Percentiles rank a stretch among this genome's conserved stretches.
Evolutionary conservation across 2,888 invertebrate species (phyloP).

Genomic region (Girardia tigrina): DNA sequence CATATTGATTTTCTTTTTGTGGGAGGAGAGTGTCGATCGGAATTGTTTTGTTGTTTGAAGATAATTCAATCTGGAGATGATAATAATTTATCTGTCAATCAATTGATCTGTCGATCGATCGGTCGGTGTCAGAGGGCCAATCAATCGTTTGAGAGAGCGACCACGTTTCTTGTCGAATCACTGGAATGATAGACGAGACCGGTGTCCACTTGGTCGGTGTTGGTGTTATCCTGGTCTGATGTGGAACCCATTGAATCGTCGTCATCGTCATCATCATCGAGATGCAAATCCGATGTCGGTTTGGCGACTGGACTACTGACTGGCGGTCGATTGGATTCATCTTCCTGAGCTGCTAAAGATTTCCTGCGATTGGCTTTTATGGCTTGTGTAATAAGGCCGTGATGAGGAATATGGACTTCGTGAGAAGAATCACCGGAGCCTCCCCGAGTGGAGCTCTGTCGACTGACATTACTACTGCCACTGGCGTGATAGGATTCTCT

Average conservation of each 20-base stretch:
- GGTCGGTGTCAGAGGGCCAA: too few relatives aligned
- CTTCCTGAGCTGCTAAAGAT: neutral
- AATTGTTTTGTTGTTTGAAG: too few relatives aligned
- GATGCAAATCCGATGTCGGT: constrained; percentile 2
- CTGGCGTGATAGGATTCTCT: neutral
- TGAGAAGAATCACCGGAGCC: constrained; percentile 18
- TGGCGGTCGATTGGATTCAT: neutral
- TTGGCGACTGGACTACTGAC: constrained; percentile 20
- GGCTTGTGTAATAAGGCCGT: constrained; percentile 3
- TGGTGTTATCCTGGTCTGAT: neutral
- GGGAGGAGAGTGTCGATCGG: too few relatives aligned
- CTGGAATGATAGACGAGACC: neutral
- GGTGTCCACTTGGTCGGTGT: neutral
- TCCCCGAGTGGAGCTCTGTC: neutral
- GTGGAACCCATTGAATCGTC: neutral
- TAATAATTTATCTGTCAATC: too few relatives aligned
- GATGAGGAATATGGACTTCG: constrained; percentile 13
- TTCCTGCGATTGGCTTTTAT: constrained; percentile 9
- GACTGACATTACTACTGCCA: constrained; percentile 17
- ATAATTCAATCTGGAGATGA: too few relatives aligned
- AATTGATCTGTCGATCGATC: too few relatives aligned
- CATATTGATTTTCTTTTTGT: too few relatives aligned
- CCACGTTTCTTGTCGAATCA: neutral
- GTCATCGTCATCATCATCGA: constrained; percentile 16
- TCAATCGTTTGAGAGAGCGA: neutral